Evolutionary conservation across 2,113 vertebrate species (phyloP).

Genomic region (Muntiacus muntjak): DNA sequence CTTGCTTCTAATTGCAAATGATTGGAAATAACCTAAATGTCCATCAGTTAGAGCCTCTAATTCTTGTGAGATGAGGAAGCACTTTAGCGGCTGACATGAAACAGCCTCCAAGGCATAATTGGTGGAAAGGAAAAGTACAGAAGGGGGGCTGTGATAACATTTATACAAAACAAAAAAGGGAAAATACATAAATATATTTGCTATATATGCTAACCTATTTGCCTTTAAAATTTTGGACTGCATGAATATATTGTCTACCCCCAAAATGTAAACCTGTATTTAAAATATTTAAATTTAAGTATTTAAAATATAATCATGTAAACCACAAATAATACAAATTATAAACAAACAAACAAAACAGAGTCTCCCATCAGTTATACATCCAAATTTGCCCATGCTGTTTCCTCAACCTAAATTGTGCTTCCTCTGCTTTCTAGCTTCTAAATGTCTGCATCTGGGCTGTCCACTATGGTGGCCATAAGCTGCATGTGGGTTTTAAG

Average conservation of each 20-base stretch:
- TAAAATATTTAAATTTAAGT: background rate
- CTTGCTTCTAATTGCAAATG: background rate
- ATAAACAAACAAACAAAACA: background rate
- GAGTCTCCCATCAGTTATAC: background rate
- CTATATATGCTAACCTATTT: background rate
- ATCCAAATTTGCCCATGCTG: background rate
- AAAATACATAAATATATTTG: background rate
- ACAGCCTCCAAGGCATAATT: background rate
- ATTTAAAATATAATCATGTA: conserved; percentile 5
- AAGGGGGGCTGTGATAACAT: background rate
- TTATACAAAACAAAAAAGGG: background rate
- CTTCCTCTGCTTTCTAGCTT: background rate
- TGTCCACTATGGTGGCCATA: background rate
- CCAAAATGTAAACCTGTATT: background rate
- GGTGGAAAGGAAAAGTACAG: background rate
- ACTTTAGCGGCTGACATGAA: background rate
- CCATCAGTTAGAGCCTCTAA: background rate
- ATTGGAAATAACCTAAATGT: background rate
- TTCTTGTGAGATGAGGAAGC: background rate
- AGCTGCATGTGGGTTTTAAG: background rate
- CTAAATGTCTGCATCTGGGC: background rate
- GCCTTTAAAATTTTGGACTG: background rate
- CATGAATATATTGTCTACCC: background rate
- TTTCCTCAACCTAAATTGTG: background rate
- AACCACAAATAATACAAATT: background rate